These are phyloP conservation scores for Carassius carassius DNA, from an alignment of 2,113 vertebrate genomes.

Conservation along the genomic window DNA sequence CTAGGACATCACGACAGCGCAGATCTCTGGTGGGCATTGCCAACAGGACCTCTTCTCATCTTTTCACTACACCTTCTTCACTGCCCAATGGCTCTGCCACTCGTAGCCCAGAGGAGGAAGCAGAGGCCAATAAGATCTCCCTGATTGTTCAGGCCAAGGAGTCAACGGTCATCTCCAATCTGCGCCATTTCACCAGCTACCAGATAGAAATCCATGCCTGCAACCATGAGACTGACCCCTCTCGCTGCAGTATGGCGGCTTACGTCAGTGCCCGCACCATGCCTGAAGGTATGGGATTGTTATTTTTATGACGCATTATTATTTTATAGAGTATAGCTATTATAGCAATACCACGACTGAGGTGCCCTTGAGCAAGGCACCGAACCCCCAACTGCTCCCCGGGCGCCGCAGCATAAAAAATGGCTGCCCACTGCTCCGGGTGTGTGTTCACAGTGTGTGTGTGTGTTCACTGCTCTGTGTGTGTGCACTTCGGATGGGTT, in stretches of 20 bases:
- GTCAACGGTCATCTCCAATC: slow-evolving; percentile 86
- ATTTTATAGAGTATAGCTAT: background rate
- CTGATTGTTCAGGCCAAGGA: slow-evolving; percentile 83
- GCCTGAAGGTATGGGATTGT: slow-evolving; percentile 83
- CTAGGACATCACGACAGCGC: slow-evolving; percentile 81
- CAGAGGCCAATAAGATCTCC: slow-evolving; percentile 77
- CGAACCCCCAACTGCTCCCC: no score
- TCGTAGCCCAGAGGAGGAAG: slow-evolving; percentile 57
- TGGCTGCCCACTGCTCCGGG: no score
- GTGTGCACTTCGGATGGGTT: no score
- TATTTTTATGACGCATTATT: background rate
- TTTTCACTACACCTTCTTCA: slow-evolving; percentile 64
- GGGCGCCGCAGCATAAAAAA: no score
- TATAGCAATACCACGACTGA: no score
- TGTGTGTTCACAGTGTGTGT: no score
- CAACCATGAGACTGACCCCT: slow-evolving; percentile 79
- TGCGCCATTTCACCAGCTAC: slow-evolving; percentile 93
- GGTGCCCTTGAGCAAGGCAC: no score
- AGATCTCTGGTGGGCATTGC: slow-evolving; percentile 78
- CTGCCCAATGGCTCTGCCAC: slow-evolving; percentile 64
- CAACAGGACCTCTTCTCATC: slow-evolving; percentile 70
- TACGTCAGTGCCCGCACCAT: slow-evolving; percentile 95
- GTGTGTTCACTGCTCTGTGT: no score
- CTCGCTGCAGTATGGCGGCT: slow-evolving; percentile 86
- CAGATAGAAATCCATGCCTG: slow-evolving; percentile 96